Percentiles rank a stretch among this genome's conserved stretches.
phyloP scores from a whole-genome alignment of 2,888 invertebrate genomes.

The Xylota segnis region DNA sequence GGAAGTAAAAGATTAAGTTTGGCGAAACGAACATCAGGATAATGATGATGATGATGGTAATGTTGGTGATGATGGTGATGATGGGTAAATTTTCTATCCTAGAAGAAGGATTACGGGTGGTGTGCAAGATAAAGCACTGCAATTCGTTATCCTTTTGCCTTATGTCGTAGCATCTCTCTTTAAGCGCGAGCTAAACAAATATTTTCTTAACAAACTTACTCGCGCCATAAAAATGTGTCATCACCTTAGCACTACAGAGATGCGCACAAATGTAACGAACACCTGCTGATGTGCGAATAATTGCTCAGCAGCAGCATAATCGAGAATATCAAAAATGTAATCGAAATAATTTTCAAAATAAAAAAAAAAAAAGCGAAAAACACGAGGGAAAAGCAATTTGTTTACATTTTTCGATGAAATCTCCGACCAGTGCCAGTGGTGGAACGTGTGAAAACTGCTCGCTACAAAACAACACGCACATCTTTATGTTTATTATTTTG shows the following conservation, averaged over 20 bases:
- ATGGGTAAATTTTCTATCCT: constrained; percentile 25
- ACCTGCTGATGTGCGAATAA: constrained; percentile 52
- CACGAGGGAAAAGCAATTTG: neutral
- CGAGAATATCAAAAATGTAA: constrained; percentile 9
- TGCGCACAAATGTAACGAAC: constrained; percentile 11
- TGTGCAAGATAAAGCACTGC: constrained; percentile 8
- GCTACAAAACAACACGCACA: constrained; percentile 6
- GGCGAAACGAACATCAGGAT: constrained; percentile 24
- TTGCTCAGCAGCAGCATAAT: constrained; percentile 23
- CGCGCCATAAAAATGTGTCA: constrained; percentile 13
- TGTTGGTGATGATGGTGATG: constrained; percentile 8
- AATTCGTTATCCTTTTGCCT: constrained; percentile 29
- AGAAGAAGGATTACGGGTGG: neutral
- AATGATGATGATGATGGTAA: constrained; percentile 30
- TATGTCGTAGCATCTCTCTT: neutral
- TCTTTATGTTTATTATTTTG: constrained; percentile 8
- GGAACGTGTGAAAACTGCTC: neutral
- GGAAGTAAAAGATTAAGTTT: constrained; percentile 22
- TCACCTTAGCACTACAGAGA: constrained; percentile 14
- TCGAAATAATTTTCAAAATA: neutral
- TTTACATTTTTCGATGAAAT: constrained; percentile 9
- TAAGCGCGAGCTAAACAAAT: neutral
- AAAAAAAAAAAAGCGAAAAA: too few relatives aligned
- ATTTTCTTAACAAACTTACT: neutral
- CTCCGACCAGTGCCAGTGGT: neutral